Evolutionary conservation across 2,113 vertebrate genomes (phyloP), one percentile per base, ranked within the genome.

Genomic region (Brienomyrus longianalis): DNA sequence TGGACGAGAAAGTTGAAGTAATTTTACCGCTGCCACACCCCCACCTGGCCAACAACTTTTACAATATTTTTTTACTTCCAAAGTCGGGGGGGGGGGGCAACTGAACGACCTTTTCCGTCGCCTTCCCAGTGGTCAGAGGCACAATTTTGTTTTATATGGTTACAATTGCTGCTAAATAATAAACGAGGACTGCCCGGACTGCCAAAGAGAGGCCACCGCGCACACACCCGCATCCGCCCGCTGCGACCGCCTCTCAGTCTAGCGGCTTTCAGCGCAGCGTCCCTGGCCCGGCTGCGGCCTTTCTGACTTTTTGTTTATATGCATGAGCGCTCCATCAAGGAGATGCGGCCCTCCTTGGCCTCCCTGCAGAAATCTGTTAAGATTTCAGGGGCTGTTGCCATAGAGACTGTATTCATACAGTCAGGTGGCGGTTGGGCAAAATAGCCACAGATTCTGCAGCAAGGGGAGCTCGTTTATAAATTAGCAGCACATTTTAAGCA

Each of bases 301-400:
- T 80, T 80, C 74, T 80, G 74, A 80, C 74, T 80, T 80, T 80
- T 80, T 39, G 74, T 80, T 80, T 80, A 80, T 80, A 43, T 80
- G 74, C 74, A 80, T 80, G 35, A 80, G 74, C 35, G 74, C 31
- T 80, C 74, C 74, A 80, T 80, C 74, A 43, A 43, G 74, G 74
- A 80, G 74, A 43, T 5, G 15, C 74, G 74, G 5, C 35, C 74
- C 74, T 80, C 74, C 74, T 80, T 80, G 74, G 74, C 74, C 74
- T 80, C 74, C 43, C 74, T 77, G 35, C 74, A 17, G 74, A 80
- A 80, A 80, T 80, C 74, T 80, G 74, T 80, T 80, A 80, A 80
- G 74, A 80, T 80, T 80, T 80, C 74, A 80, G 74, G 35, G 74
- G 35, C 74, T 43, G 74, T 80, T 80, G 74, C 74, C 74, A 80